These are phyloP conservation scores for Chelonoidis abingdonii DNA, from an alignment of 2,113 vertebrate species.

Conservation along the genomic window DNA sequence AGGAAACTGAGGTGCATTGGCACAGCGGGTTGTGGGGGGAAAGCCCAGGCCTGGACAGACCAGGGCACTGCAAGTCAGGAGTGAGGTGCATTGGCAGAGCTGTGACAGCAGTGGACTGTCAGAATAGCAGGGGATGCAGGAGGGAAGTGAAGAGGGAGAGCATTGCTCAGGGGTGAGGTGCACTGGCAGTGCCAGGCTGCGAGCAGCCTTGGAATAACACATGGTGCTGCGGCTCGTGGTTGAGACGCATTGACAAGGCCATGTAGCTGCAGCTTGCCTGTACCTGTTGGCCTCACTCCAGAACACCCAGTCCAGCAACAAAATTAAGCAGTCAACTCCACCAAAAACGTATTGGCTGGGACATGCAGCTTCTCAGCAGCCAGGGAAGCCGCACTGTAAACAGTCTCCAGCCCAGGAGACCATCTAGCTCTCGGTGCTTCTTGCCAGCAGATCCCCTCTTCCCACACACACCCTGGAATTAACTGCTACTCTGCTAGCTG, in stretches of 20 bases:
- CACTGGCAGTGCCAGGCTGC: rapidly evolving
- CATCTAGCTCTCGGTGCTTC: not conserved
- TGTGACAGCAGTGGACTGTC: too few relatives aligned
- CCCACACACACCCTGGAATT: not conserved
- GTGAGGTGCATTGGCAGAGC: not conserved
- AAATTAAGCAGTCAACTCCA: not conserved
- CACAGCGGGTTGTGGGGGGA: too few relatives aligned
- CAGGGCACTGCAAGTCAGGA: not conserved
- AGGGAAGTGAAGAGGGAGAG: too few relatives aligned
- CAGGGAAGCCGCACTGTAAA: rapidly evolving
- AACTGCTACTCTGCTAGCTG: rapidly evolving
- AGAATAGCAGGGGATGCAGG: not conserved
- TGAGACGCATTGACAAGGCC: too few relatives aligned
- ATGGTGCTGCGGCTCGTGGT: not conserved
- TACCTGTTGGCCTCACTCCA: not conserved
- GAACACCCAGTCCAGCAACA: not conserved
- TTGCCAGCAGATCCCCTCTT: not conserved
- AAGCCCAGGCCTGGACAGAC: not conserved
- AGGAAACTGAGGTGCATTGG: rapidly evolving
- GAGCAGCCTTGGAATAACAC: not conserved
- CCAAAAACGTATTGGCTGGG: not conserved
- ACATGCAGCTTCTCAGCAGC: rapidly evolving
- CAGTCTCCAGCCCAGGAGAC: rapidly evolving
- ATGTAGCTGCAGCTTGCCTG: not conserved
- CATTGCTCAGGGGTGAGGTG: not conserved